phyloP scores from a whole-genome alignment of 92 coral and sea anemone species.

The Actinernus sp. region DNA sequence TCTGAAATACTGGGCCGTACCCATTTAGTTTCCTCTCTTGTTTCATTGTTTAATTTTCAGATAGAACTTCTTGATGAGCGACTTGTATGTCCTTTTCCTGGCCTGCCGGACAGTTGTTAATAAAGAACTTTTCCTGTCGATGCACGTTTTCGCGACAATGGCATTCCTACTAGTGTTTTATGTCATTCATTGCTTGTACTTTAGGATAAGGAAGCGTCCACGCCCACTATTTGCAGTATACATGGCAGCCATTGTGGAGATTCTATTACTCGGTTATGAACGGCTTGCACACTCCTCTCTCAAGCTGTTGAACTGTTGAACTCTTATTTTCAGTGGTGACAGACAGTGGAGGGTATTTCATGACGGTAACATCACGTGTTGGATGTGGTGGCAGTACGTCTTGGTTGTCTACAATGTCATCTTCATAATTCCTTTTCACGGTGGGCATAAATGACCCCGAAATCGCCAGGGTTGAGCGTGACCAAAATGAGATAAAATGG shows the following conservation, averaged over 20 bases:
- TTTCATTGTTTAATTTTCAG: slow-evolving; percentile 47
- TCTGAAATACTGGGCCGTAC: neutral
- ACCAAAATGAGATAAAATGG: too few relatives aligned
- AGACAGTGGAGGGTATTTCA: slow-evolving; percentile 44
- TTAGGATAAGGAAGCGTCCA: slow-evolving; percentile 8
- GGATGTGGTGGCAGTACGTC: slow-evolving; percentile 68
- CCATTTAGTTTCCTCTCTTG: slow-evolving; percentile 11
- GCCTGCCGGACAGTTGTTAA: slow-evolving; percentile 62
- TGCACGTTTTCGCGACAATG: slow-evolving; percentile 32
- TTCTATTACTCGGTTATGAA: slow-evolving; percentile 62
- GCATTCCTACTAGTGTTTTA: slow-evolving; percentile 20
- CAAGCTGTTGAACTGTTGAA: slow-evolving; percentile 44
- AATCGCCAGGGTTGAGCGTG: too few relatives aligned
- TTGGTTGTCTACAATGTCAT: slow-evolving; percentile 44
- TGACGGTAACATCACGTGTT: slow-evolving; percentile 77
- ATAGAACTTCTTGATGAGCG: slow-evolving; percentile 21
- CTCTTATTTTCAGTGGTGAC: slow-evolving; percentile 33
- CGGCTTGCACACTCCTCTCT: slow-evolving; percentile 58
- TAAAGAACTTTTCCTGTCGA: slow-evolving; percentile 51
- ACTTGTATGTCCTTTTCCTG: slow-evolving; percentile 75
- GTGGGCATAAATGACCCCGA: too few relatives aligned
- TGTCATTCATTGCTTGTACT: slow-evolving; percentile 9
- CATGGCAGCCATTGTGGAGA: slow-evolving; percentile 60
- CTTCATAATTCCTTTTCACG: slow-evolving; percentile 56
- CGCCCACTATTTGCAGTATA: too few relatives aligned